Base-by-base conservation (phyloP, 1,140 invertebrate species). In the Calephelis virginiensis region DNA sequence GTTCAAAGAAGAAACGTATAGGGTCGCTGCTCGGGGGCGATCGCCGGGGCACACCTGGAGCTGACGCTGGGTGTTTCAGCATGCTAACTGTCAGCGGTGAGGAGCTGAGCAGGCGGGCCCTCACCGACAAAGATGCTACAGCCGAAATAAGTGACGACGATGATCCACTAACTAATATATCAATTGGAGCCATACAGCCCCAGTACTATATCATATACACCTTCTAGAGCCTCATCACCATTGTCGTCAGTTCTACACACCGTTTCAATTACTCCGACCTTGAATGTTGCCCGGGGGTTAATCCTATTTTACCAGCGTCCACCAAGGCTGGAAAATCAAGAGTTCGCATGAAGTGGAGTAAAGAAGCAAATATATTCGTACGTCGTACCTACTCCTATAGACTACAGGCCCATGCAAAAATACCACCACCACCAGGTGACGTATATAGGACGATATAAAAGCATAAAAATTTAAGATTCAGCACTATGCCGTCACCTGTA, bases 61-160 rank as follows among this genome's bases (percentile, higher is more conserved):
- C 49, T 50, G 49, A 50, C 14, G 49, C 49, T 13, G 49, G 49
- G 49, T 50, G 13, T 17, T 50, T 50, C 49, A 50, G 49, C 49
- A 50, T 50, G 49, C 17, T 0, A 17, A 17, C 17, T 3, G 17
- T 17, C 17, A 17, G 17, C 17, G 17, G 17, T 17, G 17, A 50
- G 13, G 49, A 50, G 49, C 14, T 17, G 49, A 17, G 14, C 49
- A 50, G 49, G 49, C 49, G 49, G 49, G 8, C 49, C 14, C 5
- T 14, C 6, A 50, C 49, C 49, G 49, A 50, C 9, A 50, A 50
- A 50, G 9, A 8, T 8, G 14, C 8, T 50, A 50, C 49, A 50
- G 49, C 49, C 49, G 49, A 50, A 49, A n/a, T 13, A n/a, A n/a
- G 14, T 13, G 8, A 50, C 11, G 9, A 8, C 13, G 6, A 13